Conservation (phyloP, 1,140 invertebrate genomes). For the Lepeophtheirus salmonis region DNA sequence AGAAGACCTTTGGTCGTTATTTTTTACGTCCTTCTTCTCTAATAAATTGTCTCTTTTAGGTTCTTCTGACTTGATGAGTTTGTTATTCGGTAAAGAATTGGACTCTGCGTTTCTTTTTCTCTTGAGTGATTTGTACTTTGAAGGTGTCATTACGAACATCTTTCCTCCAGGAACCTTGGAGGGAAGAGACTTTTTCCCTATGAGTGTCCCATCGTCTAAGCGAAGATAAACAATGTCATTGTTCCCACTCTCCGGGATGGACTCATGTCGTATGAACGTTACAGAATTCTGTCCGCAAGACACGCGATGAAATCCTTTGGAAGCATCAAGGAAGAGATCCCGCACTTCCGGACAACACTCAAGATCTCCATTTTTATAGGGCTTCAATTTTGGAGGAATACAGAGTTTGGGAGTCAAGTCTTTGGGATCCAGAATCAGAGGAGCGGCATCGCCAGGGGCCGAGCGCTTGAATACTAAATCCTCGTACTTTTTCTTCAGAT, state of each 20-base stretch:
- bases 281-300: not conserved
- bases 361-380: not conserved
- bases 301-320: not conserved
- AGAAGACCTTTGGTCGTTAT: too few relatives aligned
- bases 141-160: not conserved
- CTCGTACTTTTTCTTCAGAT: not conserved
- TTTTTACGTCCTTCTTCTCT: too few relatives aligned
- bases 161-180: not conserved
- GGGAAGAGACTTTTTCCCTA: not conserved
- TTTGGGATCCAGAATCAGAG: not conserved
- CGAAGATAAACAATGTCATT: not conserved
- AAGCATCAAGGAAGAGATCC: not conserved
- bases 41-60: too few relatives aligned
- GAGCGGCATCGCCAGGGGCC: not conserved
- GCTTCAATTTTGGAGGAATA: not conserved
- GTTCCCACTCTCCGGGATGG: not conserved
- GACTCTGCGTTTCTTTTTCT: not conserved
- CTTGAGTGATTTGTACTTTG: not conserved
- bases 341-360: not conserved
- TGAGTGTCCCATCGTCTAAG: not conserved
- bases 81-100: too few relatives aligned
- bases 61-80: not conserved
- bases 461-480: not conserved
- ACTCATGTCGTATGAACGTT: not conserved
- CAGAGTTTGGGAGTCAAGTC: not conserved